These are phyloP conservation scores for zebrafish (Danio rerio) DNA, from an alignment of 2,113 vertebrate genomes.

Conservation along the genomic window DNA sequence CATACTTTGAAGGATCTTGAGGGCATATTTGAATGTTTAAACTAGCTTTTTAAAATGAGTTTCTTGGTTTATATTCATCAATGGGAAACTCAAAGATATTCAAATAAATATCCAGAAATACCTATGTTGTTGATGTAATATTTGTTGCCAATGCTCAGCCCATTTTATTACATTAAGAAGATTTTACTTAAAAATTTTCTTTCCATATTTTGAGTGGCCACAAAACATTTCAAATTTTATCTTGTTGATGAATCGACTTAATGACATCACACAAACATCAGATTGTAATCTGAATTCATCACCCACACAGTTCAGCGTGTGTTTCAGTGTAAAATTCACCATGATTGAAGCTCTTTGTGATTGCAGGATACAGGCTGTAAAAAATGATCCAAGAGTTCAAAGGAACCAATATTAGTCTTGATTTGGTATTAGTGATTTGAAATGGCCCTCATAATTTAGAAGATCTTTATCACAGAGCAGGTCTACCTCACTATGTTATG, in stretches of 20 bases:
- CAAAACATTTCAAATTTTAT: background rate
- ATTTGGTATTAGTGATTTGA: conserved; percentile 16
- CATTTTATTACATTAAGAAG: too few relatives aligned
- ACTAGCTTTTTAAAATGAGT: too few relatives aligned
- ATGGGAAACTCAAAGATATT: too few relatives aligned
- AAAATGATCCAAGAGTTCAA: background rate
- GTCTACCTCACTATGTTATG: background rate
- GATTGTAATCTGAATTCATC: background rate
- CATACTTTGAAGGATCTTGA: too few relatives aligned
- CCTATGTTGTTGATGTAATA: too few relatives aligned
- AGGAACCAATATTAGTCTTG: background rate
- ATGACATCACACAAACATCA: background rate
- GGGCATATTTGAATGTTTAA: too few relatives aligned
- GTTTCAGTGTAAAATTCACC: conserved; percentile 7
- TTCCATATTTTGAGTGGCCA: too few relatives aligned
- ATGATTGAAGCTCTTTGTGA: background rate
- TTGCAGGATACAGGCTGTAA: background rate
- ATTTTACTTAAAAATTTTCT: too few relatives aligned
- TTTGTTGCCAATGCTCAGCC: too few relatives aligned
- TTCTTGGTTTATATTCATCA: too few relatives aligned
- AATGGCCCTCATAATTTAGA: background rate
- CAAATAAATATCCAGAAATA: too few relatives aligned
- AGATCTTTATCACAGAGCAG: background rate
- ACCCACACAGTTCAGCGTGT: background rate
- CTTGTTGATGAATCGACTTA: background rate